Evolutionary conservation across 2,113 vertebrate genomes (phyloP), one percentile per base, ranked within the genome.

Genomic region (Sarotherodon lohbergeri): DNA sequence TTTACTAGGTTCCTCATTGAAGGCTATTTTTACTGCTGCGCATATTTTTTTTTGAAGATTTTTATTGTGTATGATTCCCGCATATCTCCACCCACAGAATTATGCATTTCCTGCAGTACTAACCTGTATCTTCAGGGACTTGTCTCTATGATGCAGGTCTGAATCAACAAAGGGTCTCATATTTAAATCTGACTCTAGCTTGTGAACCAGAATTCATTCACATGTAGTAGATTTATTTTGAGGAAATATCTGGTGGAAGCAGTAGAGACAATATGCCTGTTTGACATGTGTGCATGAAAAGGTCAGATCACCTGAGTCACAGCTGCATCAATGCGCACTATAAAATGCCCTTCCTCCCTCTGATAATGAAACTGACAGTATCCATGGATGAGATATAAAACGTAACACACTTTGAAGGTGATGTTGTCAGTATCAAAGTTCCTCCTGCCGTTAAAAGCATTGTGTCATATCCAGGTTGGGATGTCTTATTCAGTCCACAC

Each of bases 1-100:
- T 96, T 95, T 95, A 96, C 91, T 48, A 81, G 94, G 93, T 91
- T 91, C 86, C 90, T 90, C 91, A 94, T 86, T 94, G 90, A 94
- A 90, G 83, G 85, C 89, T 96, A 96, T 96, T 95, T 95, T 95
- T 94, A 94, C 71, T 83, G 71, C 52, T 17, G 29, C 50, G 29
- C 80, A 39, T 89, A 39, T 91, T 90, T 22, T 36, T 63, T 88
- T 85, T 48, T 19, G 36, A 73, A 61, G 85, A 89, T 86, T 29
- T 34, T 90, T 88, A 95, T 96, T 96, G 95, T 96, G 90, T 89
- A 93, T 5, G 76, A 92, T 95, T 95, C 93, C 93, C 80, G 57
- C 66, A 91, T 81, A 83, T 86, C 81, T 80, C 91, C 86, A 85
- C 85, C 91, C 87, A 84, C 88, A 89, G 92, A 80, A 90, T 80